phyloP scores from a whole-genome alignment of 2,113 vertebrate genomes.

The Hippoglossus stenolepis region DNA sequence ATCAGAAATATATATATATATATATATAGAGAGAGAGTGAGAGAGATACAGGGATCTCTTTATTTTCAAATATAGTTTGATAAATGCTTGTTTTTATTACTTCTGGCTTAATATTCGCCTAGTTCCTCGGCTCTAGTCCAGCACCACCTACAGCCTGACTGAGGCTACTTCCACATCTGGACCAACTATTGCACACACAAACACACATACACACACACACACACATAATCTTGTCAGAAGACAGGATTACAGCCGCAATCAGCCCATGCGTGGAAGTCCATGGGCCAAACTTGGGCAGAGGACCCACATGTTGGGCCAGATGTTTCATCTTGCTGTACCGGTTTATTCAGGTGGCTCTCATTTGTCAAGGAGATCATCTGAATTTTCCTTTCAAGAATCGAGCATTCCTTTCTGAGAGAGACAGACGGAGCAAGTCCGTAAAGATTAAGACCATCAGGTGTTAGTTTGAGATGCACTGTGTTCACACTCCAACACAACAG shows the following conservation, averaged over 20 bases:
- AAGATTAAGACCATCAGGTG: too few species aligned
- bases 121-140: background rate
- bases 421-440: background rate
- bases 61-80: too few species aligned
- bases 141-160: background rate
- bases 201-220: background rate
- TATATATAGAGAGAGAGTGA: too few species aligned
- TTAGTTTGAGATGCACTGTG: too few species aligned
- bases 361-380: slow-evolving; percentile 1
- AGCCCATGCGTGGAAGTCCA: background rate
- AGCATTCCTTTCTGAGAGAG: background rate
- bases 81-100: too few species aligned
- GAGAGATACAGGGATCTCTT: too few species aligned
- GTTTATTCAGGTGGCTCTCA: slow-evolving; percentile 26
- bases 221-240: too few species aligned
- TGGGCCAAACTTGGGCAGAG: background rate
- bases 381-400: background rate
- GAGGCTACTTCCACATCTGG: background rate
- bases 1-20: too few species aligned
- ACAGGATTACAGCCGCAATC: background rate
- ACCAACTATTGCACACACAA: background rate
- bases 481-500: too few species aligned
- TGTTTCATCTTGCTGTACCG: background rate
- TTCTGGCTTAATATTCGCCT: background rate
- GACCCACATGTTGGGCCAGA: background rate